These are phyloP conservation scores for Campopleginae sp. DNA, from an alignment of 2,888 invertebrate genomes.

Conservation along the genomic window DNA sequence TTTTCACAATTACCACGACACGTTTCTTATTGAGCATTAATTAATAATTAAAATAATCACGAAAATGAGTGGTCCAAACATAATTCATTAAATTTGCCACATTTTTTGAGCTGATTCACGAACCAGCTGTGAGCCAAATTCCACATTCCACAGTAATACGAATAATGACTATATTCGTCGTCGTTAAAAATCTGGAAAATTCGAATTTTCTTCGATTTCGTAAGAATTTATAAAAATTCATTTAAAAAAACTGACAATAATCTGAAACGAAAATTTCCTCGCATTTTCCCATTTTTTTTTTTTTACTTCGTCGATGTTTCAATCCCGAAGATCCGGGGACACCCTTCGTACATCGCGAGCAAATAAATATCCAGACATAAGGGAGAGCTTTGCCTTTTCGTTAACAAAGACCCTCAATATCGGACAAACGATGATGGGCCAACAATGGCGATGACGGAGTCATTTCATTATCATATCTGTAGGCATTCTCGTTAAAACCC, in stretches of 20 bases:
- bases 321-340: background rate
- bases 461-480: background rate
- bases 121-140: background rate
- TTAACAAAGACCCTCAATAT: background rate
- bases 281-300: background rate
- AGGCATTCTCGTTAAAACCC: background rate
- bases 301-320: background rate
- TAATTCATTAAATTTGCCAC: background rate
- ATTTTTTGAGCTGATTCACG: background rate
- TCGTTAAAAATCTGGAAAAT: background rate
- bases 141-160: background rate
- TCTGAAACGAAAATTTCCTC: background rate
- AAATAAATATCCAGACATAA: background rate
- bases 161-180: background rate
- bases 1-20: background rate
- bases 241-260: background rate
- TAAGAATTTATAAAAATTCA: background rate
- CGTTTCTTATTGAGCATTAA: background rate
- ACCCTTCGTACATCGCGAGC: background rate
- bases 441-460: conserved; percentile 6
- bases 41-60: background rate
- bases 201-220: background rate
- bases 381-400: background rate
- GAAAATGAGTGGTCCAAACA: background rate
- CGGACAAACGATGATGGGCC: background rate